Evolutionary conservation across 2,888 invertebrate genomes (phyloP), one percentile per base, ranked within the genome.

Genomic region (Scaptomyza tumidula): DNA sequence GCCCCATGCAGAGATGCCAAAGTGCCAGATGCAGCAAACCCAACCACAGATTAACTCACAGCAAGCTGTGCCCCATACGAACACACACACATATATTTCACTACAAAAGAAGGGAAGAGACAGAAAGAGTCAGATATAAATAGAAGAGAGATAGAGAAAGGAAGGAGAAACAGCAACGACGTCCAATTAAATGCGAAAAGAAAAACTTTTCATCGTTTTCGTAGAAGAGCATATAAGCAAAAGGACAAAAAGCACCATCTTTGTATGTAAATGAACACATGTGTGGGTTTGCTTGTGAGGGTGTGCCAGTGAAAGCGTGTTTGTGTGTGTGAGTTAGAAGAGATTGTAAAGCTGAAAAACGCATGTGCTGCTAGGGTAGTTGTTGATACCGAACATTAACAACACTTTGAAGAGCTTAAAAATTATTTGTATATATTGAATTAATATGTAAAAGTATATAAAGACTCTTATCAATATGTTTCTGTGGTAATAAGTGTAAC

Each of bases 141-240:
- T 2, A 24, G 45, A 39, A 16, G 16, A 33, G 29, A 19, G 37
- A n/a, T 9, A n/a, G 29, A 56, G 39, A 19, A 5, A 24, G 53
- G 35, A 29, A 24, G 37, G 37, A 65, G 45, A 44, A 54, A 41
- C 50, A 57, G 55, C 19, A 66, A 52, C 46, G 59, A 61, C 33
- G 35, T 67, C 81, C 87, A 87, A 82, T 82, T 82, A 82, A 82
- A 82, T 73, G 78, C 71, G 59, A 69, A 78, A 75, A 57, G 78
- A 61, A 78, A 86, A 82, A 87, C 66, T 84, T 80, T 75, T 44
- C 75, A 69, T 33, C 64, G 70, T 71, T 65, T 65, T 65, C 68
- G 49, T 53, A 70, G 84, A 62, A 62, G 53, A 63, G 52, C 59
- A 48, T 60, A 86, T 59, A 49, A 71, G 58, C 70, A 75, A 66